These are phyloP conservation scores for Nebria salina DNA, from an alignment of 2,888 invertebrate species.

Conservation along the genomic window DNA sequence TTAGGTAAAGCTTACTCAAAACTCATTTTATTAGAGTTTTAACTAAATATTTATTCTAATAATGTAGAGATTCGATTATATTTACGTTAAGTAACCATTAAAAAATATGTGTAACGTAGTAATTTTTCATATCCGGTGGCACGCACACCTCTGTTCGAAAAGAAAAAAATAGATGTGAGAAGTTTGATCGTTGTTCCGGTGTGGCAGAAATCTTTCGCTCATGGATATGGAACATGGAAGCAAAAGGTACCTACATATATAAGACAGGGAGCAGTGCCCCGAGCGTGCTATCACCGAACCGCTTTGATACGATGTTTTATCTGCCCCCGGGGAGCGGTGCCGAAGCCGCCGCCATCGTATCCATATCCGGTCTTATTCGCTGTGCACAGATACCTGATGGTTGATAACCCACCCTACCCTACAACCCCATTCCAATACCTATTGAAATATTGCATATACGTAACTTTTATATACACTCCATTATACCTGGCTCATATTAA, in stretches of 20 bases:
- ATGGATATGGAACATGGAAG: neutral
- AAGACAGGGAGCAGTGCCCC: slow-evolving; percentile 12
- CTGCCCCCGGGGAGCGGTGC: slow-evolving; percentile 25
- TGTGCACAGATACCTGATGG: neutral
- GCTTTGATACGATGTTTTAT: slow-evolving; percentile 35
- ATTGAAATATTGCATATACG: neutral
- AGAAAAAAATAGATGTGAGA: neutral
- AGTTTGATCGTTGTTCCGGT: neutral
- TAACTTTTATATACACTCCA: neutral
- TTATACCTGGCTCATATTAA: neutral
- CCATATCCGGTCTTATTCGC: neutral
- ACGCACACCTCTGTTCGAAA: neutral
- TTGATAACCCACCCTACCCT: neutral
- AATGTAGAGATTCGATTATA: neutral
- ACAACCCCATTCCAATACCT: neutral
- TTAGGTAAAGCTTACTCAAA: neutral
- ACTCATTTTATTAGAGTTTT: no score
- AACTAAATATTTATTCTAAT: neutral
- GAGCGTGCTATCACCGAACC: slow-evolving; percentile 26
- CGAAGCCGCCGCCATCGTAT: slow-evolving; percentile 15
- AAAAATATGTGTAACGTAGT: neutral
- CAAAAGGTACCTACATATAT: neutral
- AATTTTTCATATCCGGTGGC: neutral
- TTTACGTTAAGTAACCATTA: neutral
- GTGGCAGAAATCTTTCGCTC: neutral